Percentiles rank a stretch among this genome's conserved stretches.
phyloP scores from a whole-genome alignment of 2,797 vertebrate species.

The Varecia variegata region DNA sequence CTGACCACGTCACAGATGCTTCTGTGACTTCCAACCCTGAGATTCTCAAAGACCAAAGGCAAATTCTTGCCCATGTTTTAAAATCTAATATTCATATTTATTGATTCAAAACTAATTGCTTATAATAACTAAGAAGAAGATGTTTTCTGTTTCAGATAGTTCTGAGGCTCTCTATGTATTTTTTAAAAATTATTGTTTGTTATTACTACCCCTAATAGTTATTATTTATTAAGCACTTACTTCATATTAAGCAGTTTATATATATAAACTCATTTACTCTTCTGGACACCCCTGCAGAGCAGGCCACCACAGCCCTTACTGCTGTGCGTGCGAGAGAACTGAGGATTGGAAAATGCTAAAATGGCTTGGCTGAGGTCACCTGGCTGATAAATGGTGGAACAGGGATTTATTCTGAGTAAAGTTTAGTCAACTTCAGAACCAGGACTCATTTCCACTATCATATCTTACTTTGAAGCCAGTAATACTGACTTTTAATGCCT shows the following conservation, averaged over 20 bases:
- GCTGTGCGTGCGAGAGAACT: background rate
- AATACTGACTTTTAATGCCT: background rate
- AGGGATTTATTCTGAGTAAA: background rate
- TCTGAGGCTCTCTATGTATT: background rate
- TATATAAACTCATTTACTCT: background rate
- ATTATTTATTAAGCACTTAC: background rate
- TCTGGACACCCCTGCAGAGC: background rate
- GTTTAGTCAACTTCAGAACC: background rate
- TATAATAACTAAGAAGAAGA: background rate
- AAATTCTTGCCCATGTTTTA: background rate
- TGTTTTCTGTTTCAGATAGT: background rate
- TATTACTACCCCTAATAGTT: too few species aligned
- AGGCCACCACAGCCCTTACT: background rate
- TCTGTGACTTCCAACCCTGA: background rate
- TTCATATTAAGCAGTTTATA: background rate
- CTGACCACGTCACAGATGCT: background rate
- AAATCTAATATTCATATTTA: background rate
- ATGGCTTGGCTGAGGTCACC: background rate
- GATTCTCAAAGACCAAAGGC: background rate
- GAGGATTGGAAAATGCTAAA: background rate
- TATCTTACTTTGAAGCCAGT: background rate
- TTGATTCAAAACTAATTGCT: background rate
- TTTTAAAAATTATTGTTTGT: background rate
- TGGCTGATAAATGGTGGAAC: background rate
- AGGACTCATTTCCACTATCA: background rate